Percentiles rank a stretch among this genome's conserved stretches.
Conservation (phyloP, 1,140 invertebrate species). For the Conus betulinus region DNA sequence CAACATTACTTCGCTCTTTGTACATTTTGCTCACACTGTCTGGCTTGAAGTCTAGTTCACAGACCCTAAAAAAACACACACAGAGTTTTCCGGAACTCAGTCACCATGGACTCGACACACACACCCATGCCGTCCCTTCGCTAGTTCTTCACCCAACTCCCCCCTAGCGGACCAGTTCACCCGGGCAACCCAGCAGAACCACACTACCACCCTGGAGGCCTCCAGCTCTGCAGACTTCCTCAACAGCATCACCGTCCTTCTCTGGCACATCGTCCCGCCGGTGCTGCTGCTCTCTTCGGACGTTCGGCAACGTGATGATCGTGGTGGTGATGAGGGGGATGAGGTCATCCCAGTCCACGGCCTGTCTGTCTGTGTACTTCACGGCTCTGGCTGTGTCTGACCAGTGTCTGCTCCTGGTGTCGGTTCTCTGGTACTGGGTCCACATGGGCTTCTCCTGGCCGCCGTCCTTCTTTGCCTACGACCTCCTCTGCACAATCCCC, state of each 20-base stretch:
- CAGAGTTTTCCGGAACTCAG: too few relatives aligned
- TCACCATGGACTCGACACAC: too few relatives aligned
- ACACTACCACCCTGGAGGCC: background rate
- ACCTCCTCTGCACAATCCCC: background rate
- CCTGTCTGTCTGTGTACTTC: constrained; percentile 2
- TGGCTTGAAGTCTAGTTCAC: too few relatives aligned
- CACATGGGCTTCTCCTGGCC: constrained; percentile 1
- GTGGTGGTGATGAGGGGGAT: constrained; percentile 5
- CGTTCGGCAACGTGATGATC: constrained; percentile 22
- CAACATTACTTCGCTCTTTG: too few relatives aligned
- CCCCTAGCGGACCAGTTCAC: background rate
- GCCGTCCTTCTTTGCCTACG: background rate
- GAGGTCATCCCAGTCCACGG: background rate
- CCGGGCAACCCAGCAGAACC: background rate
- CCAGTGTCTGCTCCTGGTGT: background rate
- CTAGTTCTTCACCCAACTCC: too few relatives aligned
- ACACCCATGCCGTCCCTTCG: too few relatives aligned
- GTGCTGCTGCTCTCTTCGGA: background rate
- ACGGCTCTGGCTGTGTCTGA: constrained; percentile 17
- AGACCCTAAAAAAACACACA: too few relatives aligned
- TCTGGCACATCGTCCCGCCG: background rate
- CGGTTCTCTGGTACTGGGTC: background rate
- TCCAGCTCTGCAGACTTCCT: background rate
- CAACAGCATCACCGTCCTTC: background rate
- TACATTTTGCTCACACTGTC: too few relatives aligned